phyloP scores from a whole-genome alignment of 2,113 vertebrate species.

The Platysteira castanea region DNA sequence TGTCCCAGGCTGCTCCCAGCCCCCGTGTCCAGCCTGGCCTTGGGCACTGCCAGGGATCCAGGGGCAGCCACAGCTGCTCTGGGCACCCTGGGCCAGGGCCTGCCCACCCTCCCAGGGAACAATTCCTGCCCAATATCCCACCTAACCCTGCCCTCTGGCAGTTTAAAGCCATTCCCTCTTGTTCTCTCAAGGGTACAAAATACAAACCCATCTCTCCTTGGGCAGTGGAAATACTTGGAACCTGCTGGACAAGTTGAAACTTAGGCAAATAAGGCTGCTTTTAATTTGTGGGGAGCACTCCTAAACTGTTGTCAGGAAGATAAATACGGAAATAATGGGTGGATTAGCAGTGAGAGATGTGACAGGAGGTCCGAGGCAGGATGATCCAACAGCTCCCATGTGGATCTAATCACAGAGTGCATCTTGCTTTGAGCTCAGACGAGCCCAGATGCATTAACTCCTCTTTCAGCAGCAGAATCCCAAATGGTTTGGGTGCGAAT shows the following conservation, averaged over 20 bases:
- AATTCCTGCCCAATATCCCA: not conserved
- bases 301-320: not conserved
- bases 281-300: not conserved
- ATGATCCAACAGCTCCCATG: not conserved
- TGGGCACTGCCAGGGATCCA: not conserved
- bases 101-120: rapidly evolving
- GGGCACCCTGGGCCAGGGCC: not conserved
- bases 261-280: not conserved
- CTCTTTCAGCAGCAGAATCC: not conserved
- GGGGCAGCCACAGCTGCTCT: not conserved
- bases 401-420: not conserved
- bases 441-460: not conserved
- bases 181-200: not conserved
- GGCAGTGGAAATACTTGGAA: not conserved
- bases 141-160: rapidly evolving
- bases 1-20: not conserved
- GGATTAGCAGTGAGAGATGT: not conserved
- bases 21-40: not conserved
- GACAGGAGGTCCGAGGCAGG: not conserved
- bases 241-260: not conserved
- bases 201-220: not conserved
- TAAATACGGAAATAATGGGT: not conserved
- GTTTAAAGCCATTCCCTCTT: not conserved
- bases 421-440: not conserved
- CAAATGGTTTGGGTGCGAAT: not conserved